Percentiles rank a stretch among this genome's conserved stretches.
These are phyloP conservation scores for Carassius carassius DNA, from an alignment of 2,113 vertebrate species.

Conservation along the genomic window DNA sequence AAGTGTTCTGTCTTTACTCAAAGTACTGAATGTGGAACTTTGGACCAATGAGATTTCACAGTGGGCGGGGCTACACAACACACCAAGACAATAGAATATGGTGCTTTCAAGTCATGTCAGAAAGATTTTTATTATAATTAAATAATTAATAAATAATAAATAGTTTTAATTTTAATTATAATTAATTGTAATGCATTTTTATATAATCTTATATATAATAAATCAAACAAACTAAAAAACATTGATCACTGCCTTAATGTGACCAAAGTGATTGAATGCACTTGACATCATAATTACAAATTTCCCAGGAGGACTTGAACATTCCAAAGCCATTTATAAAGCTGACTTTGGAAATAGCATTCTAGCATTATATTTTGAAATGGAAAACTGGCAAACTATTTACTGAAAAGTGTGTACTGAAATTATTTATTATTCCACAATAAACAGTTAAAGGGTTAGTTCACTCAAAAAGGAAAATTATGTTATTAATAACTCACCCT, in stretches of 20 bases:
- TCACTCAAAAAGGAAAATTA: no score
- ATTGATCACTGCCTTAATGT: no score
- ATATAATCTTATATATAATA: no score
- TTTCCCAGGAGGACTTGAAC: neutral
- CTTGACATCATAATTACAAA: neutral
- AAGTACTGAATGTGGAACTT: slow-evolving; percentile 10
- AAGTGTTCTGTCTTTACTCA: neutral
- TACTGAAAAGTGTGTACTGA: neutral
- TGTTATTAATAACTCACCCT: no score
- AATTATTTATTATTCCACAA: neutral
- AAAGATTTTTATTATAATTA: no score
- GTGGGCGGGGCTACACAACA: neutral
- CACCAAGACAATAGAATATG: slow-evolving; percentile 6
- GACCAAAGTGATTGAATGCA: neutral
- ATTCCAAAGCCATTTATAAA: neutral
- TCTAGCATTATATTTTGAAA: neutral
- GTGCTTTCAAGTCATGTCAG: neutral
- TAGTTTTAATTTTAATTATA: no score
- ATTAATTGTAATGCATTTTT: no score
- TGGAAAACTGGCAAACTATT: neutral
- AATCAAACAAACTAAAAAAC: no score
- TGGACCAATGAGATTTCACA: neutral
- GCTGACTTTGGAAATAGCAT: neutral
- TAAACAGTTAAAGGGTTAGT: neutral
- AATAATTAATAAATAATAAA: no score